Percentiles rank a stretch among this genome's conserved stretches.
Conservation (phyloP, 2,888 invertebrate genomes). For the Oscheius myriophilus region DNA sequence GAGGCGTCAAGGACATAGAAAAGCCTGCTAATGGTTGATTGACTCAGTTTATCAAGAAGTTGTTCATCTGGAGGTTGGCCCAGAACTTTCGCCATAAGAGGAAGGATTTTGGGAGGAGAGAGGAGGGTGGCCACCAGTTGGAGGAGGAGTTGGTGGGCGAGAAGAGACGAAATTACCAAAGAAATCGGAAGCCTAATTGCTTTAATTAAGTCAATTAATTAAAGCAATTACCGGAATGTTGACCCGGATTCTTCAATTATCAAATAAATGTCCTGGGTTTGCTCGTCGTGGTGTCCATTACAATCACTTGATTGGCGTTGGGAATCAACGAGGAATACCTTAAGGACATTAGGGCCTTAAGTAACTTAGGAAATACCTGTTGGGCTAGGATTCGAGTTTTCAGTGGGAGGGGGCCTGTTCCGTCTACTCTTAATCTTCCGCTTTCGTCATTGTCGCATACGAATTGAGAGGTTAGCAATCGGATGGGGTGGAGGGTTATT, state of each 20-base stretch:
- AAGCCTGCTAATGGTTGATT: constrained; percentile 1
- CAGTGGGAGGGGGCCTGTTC: constrained; percentile 8
- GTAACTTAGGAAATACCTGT: constrained; percentile 26
- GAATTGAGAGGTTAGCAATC: constrained; percentile 75
- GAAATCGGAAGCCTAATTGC: constrained; percentile 15
- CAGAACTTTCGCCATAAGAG: constrained; percentile 15
- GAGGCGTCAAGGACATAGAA: constrained; percentile 26
- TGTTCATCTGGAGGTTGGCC: constrained; percentile 10
- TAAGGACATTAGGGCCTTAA: no score
- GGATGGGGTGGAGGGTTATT: constrained; percentile 84
- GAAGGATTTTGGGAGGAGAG: constrained; percentile 3
- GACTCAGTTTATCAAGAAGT: constrained; percentile 8
- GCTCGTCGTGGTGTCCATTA: not conserved
- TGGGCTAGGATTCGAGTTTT: constrained; percentile 24
- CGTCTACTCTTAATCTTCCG: constrained; percentile 8
- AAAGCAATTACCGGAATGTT: constrained; percentile 15
- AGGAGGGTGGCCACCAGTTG: constrained; percentile 26
- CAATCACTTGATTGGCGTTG: constrained; percentile 6
- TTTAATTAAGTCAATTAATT: not conserved
- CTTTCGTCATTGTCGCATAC: constrained; percentile 21
- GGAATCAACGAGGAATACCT: constrained; percentile 27
- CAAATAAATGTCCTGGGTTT: constrained; percentile 10
- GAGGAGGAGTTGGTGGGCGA: constrained; percentile 30
- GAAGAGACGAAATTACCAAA: constrained; percentile 22
- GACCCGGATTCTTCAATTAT: constrained; percentile 12